A percentile compares a stretch with the other conserved stretches of the same genome.
Evolutionary conservation across 2,113 vertebrate genomes (phyloP).

Genomic region (Gavialis gangeticus): DNA sequence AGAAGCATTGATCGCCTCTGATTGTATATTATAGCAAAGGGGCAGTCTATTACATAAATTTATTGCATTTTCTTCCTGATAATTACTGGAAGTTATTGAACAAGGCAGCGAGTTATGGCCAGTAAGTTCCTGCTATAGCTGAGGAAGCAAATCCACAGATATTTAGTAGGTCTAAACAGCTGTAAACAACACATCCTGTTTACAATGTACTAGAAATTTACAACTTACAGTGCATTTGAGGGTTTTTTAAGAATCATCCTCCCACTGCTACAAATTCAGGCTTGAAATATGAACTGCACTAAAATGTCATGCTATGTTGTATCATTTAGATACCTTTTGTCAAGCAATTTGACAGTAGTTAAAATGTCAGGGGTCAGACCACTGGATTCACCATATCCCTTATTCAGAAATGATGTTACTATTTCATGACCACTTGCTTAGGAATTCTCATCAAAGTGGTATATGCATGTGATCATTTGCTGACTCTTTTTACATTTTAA

Average conservation of each 20-base stretch:
- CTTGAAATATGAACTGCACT: slow-evolving; percentile 47
- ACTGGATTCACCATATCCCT: slow-evolving; percentile 24
- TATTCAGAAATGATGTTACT: slow-evolving; percentile 44
- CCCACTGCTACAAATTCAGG: slow-evolving; percentile 7
- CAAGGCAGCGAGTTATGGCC: slow-evolving; percentile 82
- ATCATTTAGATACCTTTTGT: background rate
- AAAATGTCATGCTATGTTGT: background rate
- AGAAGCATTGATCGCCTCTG: slow-evolving; percentile 82
- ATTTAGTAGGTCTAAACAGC: slow-evolving; percentile 78
- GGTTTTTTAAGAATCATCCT: slow-evolving; percentile 60
- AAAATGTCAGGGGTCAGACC: slow-evolving; percentile 28
- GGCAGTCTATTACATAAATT: slow-evolving; percentile 84
- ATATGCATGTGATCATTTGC: slow-evolving; percentile 10
- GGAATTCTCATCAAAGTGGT: slow-evolving; percentile 36
- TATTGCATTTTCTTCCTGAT: slow-evolving; percentile 83
- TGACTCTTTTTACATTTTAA: slow-evolving; percentile 18
- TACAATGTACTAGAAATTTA: slow-evolving; percentile 70
- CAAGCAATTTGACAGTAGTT: slow-evolving; percentile 23
- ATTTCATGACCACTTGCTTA: slow-evolving; percentile 37
- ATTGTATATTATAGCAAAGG: slow-evolving; percentile 85
- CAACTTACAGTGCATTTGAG: slow-evolving; percentile 56
- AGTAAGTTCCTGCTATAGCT: slow-evolving; percentile 77
- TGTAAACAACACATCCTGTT: slow-evolving; percentile 81
- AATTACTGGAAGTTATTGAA: slow-evolving; percentile 88
- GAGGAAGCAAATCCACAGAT: slow-evolving; percentile 82